Evolutionary conservation across 1,140 invertebrate genomes (phyloP), one percentile per base, ranked within the genome.

Genomic region (Drosophila tristis): DNA sequence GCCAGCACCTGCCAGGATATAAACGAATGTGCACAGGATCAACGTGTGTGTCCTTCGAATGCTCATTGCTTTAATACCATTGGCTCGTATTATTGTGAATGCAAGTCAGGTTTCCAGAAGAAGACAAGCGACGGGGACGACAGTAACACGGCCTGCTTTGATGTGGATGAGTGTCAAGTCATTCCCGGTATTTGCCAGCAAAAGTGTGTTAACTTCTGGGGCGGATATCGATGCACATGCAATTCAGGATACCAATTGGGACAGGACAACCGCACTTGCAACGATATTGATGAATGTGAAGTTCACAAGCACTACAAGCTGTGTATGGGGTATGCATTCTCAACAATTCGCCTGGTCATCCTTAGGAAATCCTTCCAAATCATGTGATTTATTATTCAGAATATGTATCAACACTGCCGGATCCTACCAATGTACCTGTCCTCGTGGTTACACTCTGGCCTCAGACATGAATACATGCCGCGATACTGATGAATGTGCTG

Each of bases 401-500:
- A 93, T 94, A n/a, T 98, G 98, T 91, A 93, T 96, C 6, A 99
- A 99, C 90, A 95, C 95, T 1, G 95, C 95, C 0, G 98, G 98
- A 4, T 97, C 96, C 44, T 99, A 97, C 91, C 93, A 93, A 47
- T 99, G 98, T 92, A 92, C 93, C 9, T 99, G 98, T 93, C 98
- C 98, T 0, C 92, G 94, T 3, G 98, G 98, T 0, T 99, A 98
- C 91, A 94, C 93, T 20, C 92, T 98, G 4, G 94, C 94, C 0
- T 81, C 92, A 5, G 96, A 97, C 84, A 93, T 93, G 16, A 93
- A 95, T 49, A 95, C 95, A 20, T 98, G 97, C 78, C 94, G 95
- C 95, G 98, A 99, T 93, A 96, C 98, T 70, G 96, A 99, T 90
- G 98, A 99, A 92, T 99, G 98, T 84, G 93, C 93, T 2, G 93